Evolutionary conservation across 2,113 vertebrate species (phyloP).

Genomic region (Sarotherodon lohbergeri): DNA sequence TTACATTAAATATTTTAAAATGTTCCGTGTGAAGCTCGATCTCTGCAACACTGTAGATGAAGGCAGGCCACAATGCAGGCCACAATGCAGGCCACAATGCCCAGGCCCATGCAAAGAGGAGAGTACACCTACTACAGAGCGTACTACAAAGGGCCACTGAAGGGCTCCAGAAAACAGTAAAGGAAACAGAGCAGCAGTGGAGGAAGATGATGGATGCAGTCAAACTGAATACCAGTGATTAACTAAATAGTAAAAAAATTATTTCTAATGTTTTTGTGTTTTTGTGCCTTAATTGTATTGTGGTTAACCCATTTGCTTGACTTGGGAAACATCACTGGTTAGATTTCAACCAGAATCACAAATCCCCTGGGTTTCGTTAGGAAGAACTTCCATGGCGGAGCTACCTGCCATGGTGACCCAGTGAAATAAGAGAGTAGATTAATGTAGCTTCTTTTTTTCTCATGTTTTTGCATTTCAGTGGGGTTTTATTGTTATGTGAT

Average conservation of each 20-base stretch:
- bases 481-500: too few species aligned
- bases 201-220: neutral
- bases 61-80: neutral
- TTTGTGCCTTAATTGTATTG: too few species aligned
- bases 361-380: too few species aligned
- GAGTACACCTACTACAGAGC: neutral
- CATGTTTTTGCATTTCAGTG: too few species aligned
- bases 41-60: neutral
- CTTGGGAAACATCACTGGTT: too few species aligned
- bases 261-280: too few species aligned
- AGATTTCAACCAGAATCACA: too few species aligned
- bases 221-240: neutral
- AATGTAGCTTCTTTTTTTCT: too few species aligned
- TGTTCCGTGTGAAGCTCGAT: neutral
- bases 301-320: too few species aligned
- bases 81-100: neutral
- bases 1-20: neutral
- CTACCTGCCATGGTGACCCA: too few species aligned
- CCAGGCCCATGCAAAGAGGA: neutral
- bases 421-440: too few species aligned
- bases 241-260: neutral
- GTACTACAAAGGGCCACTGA: neutral
- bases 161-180: neutral
- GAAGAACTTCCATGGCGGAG: too few species aligned
- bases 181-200: neutral